Percentiles rank a stretch among this genome's conserved stretches.
phyloP scores from a whole-genome alignment of 1,140 invertebrate genomes.

The Homalodisca vitripennis region DNA sequence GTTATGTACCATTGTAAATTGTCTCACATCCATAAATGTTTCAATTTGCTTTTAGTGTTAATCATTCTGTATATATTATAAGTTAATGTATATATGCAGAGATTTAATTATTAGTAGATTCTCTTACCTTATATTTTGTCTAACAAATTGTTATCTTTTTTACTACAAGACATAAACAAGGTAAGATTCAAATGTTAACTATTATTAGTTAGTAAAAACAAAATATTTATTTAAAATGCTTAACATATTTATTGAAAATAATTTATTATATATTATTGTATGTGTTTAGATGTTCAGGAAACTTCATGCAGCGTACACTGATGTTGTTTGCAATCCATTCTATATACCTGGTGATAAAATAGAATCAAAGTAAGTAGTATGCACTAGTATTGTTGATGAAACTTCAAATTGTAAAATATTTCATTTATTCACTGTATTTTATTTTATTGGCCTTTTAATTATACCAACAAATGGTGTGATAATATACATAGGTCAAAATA shows the following conservation, averaged over 20 bases:
- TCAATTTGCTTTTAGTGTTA: too few relatives aligned
- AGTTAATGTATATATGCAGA: too few relatives aligned
- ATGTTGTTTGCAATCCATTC: constrained; percentile 94
- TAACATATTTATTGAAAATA: constrained; percentile 6
- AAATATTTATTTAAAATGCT: constrained; percentile 15
- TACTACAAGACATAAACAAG: neutral
- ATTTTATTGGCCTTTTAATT: neutral
- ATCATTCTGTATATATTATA: too few relatives aligned
- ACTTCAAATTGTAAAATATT: constrained; percentile 17
- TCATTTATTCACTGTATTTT: neutral
- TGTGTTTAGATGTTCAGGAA: constrained; percentile 79
- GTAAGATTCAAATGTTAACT: neutral
- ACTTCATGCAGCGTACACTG: constrained; percentile 86
- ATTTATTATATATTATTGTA: constrained; percentile 14
- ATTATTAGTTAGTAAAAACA: neutral
- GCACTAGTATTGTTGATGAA: neutral
- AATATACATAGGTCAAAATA: neutral
- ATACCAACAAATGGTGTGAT: neutral
- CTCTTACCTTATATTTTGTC: too few relatives aligned
- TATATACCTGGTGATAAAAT: constrained; percentile 86
- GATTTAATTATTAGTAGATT: too few relatives aligned
- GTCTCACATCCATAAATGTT: too few relatives aligned
- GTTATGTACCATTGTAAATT: too few relatives aligned
- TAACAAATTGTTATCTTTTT: neutral
- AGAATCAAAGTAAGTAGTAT: constrained; percentile 67